Conservation (phyloP, 1,140 invertebrate species). For the Spodoptera litura region DNA sequence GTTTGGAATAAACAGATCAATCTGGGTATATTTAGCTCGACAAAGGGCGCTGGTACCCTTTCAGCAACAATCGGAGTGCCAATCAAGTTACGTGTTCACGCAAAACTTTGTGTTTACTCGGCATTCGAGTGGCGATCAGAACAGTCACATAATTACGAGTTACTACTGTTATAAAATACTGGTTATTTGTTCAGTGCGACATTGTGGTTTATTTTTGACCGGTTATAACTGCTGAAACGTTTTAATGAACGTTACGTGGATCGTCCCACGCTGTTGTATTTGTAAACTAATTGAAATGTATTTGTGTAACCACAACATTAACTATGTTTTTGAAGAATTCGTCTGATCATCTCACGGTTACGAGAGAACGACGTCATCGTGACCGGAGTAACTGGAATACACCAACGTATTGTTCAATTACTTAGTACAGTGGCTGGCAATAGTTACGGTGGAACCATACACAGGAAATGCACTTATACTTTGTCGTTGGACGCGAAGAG, state of each 20-base stretch:
- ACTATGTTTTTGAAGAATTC: too few relatives aligned
- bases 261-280: slow-evolving; percentile 4
- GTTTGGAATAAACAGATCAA: neutral
- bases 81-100: slow-evolving; percentile 28
- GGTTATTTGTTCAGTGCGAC: neutral
- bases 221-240: neutral
- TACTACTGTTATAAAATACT: slow-evolving; percentile 6
- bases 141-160: neutral
- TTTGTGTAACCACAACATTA: neutral
- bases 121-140: neutral
- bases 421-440: too few relatives aligned
- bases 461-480: too few relatives aligned
- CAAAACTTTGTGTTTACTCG: slow-evolving; percentile 12
- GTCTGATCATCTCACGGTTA: too few relatives aligned
- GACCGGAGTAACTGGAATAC: too few relatives aligned
- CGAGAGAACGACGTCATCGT: too few relatives aligned
- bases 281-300: slow-evolving; percentile 7
- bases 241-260: slow-evolving; percentile 9
- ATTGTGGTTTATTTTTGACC: slow-evolving; percentile 14
- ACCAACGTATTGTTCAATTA: too few relatives aligned
- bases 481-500: too few relatives aligned
- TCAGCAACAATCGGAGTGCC: neutral
- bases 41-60: neutral
- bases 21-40: slow-evolving; percentile 30
- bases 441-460: too few relatives aligned